These are phyloP conservation scores for Troides oblongomaculatus DNA, from an alignment of 2,888 invertebrate genomes.

Conservation along the genomic window DNA sequence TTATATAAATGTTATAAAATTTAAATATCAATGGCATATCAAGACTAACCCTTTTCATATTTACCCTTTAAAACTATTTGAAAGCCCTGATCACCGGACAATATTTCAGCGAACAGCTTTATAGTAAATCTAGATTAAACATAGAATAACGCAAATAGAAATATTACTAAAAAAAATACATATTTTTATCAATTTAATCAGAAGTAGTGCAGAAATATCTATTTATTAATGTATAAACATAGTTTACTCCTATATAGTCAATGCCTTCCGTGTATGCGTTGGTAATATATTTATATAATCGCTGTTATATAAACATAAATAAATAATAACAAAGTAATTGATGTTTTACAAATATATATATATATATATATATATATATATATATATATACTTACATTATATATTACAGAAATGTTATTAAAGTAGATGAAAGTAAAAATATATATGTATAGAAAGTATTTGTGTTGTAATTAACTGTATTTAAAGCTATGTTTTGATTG, in stretches of 20 bases:
- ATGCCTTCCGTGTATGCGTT: constrained; percentile 10
- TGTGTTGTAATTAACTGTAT: background rate
- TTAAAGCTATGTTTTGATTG: constrained; percentile 15
- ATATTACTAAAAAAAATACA: background rate
- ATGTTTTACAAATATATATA: constrained; percentile 12
- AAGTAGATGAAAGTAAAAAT: background rate
- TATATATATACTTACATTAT: background rate
- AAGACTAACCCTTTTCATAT: background rate
- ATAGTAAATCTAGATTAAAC: background rate
- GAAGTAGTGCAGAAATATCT: background rate
- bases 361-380: background rate
- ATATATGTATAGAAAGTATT: background rate
- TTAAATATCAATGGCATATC: constrained; percentile 35
- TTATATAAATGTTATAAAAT: constrained; percentile 34
- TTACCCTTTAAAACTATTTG: background rate
- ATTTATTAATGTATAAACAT: constrained; percentile 3
- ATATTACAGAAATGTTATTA: background rate
- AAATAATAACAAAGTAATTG: constrained; percentile 16
- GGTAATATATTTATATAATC: constrained; percentile 17
- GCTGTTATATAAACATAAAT: constrained; percentile 18
- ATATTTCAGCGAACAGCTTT: background rate
- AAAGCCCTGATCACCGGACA: background rate
- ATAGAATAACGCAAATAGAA: too few species aligned
- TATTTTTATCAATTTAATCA: background rate
- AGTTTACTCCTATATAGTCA: constrained; percentile 5